These are phyloP conservation scores for Labia minor DNA, from an alignment of 2,888 invertebrate species.

Conservation along the genomic window DNA sequence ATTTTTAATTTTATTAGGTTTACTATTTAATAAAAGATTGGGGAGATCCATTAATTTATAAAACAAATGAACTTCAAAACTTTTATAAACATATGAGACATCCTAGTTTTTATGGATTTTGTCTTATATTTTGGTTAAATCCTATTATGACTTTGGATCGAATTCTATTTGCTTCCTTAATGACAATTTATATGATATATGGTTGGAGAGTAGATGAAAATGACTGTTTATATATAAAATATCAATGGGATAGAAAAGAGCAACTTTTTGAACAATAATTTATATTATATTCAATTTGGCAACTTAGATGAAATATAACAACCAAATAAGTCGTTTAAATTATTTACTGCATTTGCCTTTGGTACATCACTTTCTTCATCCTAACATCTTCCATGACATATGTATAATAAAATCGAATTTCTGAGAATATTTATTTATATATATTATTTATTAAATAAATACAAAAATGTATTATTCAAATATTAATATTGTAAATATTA, in stretches of 20 bases:
- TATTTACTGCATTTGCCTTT: no score
- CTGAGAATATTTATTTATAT: no score
- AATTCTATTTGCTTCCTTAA: not conserved
- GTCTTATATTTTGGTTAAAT: not conserved
- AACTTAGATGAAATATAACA: no score
- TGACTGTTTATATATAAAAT: not conserved
- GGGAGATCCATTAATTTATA: not conserved
- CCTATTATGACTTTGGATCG: not conserved
- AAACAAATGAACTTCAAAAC: not conserved
- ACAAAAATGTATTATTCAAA: no score
- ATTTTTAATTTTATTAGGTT: not conserved
- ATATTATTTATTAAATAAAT: no score
- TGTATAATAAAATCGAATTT: no score
- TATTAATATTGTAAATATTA: no score
- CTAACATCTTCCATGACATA: no score
- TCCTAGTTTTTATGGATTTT: not conserved
- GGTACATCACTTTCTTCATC: no score
- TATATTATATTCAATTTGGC: no score
- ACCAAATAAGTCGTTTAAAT: no score
- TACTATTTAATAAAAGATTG: not conserved
- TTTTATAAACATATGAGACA: not conserved
- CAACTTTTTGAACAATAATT: not conserved
- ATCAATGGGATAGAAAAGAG: not conserved
- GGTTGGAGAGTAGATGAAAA: not conserved
- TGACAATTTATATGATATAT: not conserved